A percentile compares a stretch with the other conserved stretches of the same genome.
phyloP scores from a whole-genome alignment of 1,140 invertebrate genomes.

The Drosophila sulfurigaster region DNA sequence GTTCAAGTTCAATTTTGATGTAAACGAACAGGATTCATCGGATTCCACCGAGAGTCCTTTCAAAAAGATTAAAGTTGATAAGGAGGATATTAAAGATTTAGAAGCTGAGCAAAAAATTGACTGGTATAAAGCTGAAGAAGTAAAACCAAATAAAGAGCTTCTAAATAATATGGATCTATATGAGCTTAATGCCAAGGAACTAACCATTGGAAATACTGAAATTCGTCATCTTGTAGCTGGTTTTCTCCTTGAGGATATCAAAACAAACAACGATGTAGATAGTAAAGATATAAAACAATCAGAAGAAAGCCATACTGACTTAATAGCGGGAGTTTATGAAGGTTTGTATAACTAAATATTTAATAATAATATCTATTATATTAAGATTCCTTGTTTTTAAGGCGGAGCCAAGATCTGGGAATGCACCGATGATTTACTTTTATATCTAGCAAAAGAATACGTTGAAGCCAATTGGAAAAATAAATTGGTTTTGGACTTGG shows the following conservation, averaged over 20 bases:
- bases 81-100: not conserved
- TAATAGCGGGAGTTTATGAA: conserved; percentile 90
- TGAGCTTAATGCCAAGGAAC: conserved; percentile 69
- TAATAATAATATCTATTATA: not conserved
- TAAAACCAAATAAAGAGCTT: conserved; percentile 40
- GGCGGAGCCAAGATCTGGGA: conserved; percentile 96
- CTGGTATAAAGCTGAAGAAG: conserved; percentile 71
- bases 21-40: conserved; percentile 71
- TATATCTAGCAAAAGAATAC: conserved; percentile 86
- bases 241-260: conserved; percentile 72
- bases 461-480: conserved; percentile 43
- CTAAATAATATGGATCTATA: conserved; percentile 80
- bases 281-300: conserved; percentile 86
- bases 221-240: conserved; percentile 69
- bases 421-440: conserved; percentile 91
- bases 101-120: conserved; percentile 40
- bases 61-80: conserved; percentile 15
- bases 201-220: conserved; percentile 36
- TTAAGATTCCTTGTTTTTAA: conserved; percentile 80
- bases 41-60: conserved; percentile 48
- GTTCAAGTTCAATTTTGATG: conserved; percentile 86
- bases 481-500: conserved; percentile 91
- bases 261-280: conserved; percentile 69
- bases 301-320: conserved; percentile 89
- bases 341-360: conserved; percentile 85